Evolutionary conservation across 2,888 invertebrate species (phyloP).

Genomic region (Ommatoiulus sabulosus): DNA sequence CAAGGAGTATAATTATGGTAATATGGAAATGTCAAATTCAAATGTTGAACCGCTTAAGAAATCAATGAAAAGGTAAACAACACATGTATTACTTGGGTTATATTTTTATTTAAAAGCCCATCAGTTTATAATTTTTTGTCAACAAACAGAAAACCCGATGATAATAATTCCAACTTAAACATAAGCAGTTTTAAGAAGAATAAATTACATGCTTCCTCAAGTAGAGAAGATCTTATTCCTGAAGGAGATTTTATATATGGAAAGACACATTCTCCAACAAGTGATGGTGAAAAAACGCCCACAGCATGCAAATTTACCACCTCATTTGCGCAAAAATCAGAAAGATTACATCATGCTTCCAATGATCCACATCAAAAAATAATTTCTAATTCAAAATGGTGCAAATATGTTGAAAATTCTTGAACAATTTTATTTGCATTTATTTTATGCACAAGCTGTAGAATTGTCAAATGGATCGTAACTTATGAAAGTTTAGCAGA

Average conservation of each 20-base stretch:
- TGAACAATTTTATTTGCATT: not conserved
- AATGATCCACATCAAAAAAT: not conserved
- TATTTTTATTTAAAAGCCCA: not conserved
- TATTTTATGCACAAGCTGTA: not conserved
- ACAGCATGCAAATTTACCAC: not conserved
- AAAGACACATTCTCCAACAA: not conserved
- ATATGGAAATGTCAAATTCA: not conserved
- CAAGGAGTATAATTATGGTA: not conserved
- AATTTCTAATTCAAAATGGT: constrained; percentile 50
- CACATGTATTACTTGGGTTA: too few species aligned
- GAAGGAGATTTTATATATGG: not conserved
- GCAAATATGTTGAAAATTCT: not conserved
- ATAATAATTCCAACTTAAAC: not conserved
- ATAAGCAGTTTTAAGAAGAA: not conserved
- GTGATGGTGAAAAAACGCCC: not conserved
- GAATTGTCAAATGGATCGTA: not conserved
- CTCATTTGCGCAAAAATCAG: not conserved
- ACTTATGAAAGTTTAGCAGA: not conserved
- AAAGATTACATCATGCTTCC: too few species aligned
- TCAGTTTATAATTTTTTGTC: not conserved
- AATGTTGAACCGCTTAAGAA: not conserved
- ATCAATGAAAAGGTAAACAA: constrained; percentile 21
- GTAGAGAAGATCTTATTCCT: not conserved
- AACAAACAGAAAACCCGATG: not conserved
- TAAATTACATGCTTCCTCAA: not conserved